Conservation (phyloP, 2,888 invertebrate species). For the Urechis unicinctus region DNA sequence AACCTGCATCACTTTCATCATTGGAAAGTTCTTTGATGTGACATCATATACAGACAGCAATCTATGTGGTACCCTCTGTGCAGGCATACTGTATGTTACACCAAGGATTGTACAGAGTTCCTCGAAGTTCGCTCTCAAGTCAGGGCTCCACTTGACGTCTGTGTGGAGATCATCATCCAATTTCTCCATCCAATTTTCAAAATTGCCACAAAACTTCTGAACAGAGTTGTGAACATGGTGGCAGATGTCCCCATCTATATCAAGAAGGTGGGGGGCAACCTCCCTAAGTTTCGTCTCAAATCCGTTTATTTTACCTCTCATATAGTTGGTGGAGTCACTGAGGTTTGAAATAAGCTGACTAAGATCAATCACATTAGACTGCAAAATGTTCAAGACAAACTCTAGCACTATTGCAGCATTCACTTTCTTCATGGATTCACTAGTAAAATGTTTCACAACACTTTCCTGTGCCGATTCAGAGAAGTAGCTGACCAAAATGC, state of each 20-base stretch:
- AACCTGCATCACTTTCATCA: not conserved
- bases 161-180: constrained; percentile 12
- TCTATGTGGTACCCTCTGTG: constrained; percentile 9
- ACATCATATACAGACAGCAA: constrained; percentile 17
- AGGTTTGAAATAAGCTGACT: constrained; percentile 1
- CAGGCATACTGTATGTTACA: constrained; percentile 7
- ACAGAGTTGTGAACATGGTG: constrained; percentile 17
- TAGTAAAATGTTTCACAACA: not conserved
- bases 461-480: not conserved
- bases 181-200: constrained; percentile 7
- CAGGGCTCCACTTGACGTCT: constrained; percentile 14
- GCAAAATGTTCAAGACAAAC: no score
- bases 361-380: not conserved
- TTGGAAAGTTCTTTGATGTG: not conserved
- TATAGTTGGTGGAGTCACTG: not conserved
- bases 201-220: constrained; percentile 8
- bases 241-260: constrained; percentile 19
- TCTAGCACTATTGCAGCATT: no score
- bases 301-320: not conserved
- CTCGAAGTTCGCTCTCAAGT: constrained; percentile 6
- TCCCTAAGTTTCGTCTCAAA: not conserved
- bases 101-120: constrained; percentile 9
- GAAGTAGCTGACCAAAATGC: not conserved
- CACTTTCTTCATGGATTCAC: not conserved
- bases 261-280: constrained; percentile 5